Base-by-base conservation (phyloP, 2,888 invertebrate species). In the Pogonocherus hispidulus region DNA sequence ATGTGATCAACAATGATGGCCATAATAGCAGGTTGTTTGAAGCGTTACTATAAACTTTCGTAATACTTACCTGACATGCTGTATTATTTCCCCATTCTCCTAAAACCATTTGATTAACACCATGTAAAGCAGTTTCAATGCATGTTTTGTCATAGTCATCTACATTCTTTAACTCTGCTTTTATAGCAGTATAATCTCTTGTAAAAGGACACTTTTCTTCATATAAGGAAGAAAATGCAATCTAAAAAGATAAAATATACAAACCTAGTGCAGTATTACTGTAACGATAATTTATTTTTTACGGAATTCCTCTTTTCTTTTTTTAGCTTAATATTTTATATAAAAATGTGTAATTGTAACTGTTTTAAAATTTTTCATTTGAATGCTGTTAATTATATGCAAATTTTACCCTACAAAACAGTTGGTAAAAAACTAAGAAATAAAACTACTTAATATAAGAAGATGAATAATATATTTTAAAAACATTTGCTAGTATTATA, bases 81-180 rank as follows among this genome's bases (percentile, higher is more conserved):
- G 93, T 94, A 74, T 94, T 92, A 69, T 91, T 92, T 3, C 97
- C 97, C 98, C 98, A 98, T 83, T 96, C 95, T 62, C 92, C 91
- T 35, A 94, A 88, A 35, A 97, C 90, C 57, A 95, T 87, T 78
- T 91, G 91, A 79, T 92, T 93, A 0, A 95, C 91, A 18, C 94
- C 94, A 78, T 91, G 90, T 1, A 98, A 86, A 54, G 94, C 94
- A 4, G 90, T 89, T 80, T 94, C 93, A 67, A 97, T 89, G 79
- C 93, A 93, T 0, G 97, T 94, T 84, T 95, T 95, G 82, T 97
- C 97, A 79, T 92, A 93, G 78, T 94, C 93, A 71, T 95, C 94
- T 5, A 96, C 86, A 68, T 90, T 91, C 70, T 91, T 90, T 1
- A 97, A 85, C 75, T 94, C 93, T 16, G 89, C 87, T 76, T 93